These are phyloP conservation scores for Oppia nitens DNA, from an alignment of 1,140 invertebrate species.

Conservation along the genomic window DNA sequence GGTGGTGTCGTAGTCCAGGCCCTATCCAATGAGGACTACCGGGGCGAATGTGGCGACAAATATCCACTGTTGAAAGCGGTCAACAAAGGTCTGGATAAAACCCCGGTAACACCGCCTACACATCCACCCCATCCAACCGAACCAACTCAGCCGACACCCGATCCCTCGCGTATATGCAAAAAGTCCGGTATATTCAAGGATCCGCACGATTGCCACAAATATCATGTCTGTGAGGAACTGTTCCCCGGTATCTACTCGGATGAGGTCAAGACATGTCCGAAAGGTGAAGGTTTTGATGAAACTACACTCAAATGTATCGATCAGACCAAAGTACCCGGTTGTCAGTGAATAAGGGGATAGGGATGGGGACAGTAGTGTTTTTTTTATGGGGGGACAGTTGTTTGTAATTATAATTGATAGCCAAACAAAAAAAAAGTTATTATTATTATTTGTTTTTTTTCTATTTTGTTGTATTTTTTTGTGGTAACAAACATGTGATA, in stretches of 20 bases:
- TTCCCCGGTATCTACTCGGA: constrained; percentile 6
- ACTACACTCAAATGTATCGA: neutral
- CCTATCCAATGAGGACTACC: constrained; percentile 12
- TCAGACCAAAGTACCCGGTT: neutral
- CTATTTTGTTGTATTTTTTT: no score
- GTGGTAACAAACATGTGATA: no score
- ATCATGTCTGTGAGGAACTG: constrained; percentile 5
- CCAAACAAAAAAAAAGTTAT: no score
- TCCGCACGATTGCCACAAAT: constrained; percentile 5
- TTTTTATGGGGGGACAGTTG: no score
- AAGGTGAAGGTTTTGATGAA: constrained; percentile 7
- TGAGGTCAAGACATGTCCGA: neutral
- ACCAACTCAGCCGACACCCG: neutral
- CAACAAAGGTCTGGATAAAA: neutral
- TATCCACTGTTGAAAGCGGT: constrained; percentile 13
- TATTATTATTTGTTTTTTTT: no score
- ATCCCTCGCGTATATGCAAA: constrained; percentile 8
- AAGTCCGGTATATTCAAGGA: constrained; percentile 4
- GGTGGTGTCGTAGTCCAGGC: constrained; percentile 11
- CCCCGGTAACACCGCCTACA: neutral
- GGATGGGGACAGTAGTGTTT: no score
- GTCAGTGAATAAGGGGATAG: neutral
- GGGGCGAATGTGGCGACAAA: constrained; percentile 12
- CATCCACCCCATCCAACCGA: constrained; percentile 1
- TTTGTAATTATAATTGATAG: no score